Evolutionary conservation across 2,113 vertebrate genomes (phyloP).

Genomic region (Sinocyclocheilus anophthalmus): DNA sequence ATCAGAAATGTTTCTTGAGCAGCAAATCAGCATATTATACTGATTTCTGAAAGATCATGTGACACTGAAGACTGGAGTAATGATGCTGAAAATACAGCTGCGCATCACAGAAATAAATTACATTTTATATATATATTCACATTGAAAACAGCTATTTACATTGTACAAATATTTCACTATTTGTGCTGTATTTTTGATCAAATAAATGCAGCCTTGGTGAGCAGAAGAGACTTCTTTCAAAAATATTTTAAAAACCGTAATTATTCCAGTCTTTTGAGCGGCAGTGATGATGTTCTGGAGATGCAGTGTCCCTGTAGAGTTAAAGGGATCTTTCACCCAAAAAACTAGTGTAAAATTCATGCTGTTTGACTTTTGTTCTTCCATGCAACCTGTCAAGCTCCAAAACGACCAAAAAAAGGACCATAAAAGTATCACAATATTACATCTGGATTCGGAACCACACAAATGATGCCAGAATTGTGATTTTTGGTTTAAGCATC

Average conservation of each 20-base stretch:
- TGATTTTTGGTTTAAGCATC: not conserved
- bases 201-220: not conserved
- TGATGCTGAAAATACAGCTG: not conserved
- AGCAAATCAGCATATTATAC: too few relatives aligned
- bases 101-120: not conserved
- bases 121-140: not conserved
- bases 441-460: not conserved
- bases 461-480: not conserved
- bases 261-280: not conserved
- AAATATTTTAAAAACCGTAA: not conserved
- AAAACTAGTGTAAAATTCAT: not conserved
- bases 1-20: too few relatives aligned
- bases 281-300: constrained; percentile 53
- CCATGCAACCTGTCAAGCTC: not conserved
- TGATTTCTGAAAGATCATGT: not conserved
- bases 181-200: not conserved
- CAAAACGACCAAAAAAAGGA: not conserved
- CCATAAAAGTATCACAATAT: not conserved
- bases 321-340: not conserved
- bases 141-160: not conserved
- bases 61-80: too few relatives aligned
- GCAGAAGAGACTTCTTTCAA: too few relatives aligned
- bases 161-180: not conserved
- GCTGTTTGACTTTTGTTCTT: not conserved
- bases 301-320: constrained; percentile 69